Evolutionary conservation across 2,797 vertebrate species (phyloP).

Genomic region (Micromesistius poutassou): DNA sequence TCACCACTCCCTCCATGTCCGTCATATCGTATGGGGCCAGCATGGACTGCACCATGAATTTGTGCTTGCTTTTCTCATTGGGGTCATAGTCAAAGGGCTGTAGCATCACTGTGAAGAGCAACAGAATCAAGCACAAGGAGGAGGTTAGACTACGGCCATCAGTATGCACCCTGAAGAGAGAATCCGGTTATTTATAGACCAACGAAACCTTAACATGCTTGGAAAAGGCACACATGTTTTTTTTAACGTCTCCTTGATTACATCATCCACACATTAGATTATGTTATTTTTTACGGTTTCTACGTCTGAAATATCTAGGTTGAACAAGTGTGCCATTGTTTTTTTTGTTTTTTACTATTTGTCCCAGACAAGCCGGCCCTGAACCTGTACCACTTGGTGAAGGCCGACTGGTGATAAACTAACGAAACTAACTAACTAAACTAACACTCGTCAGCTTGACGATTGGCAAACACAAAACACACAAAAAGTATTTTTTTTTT

Average conservation of each 20-base stretch:
- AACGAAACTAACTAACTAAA: too few relatives aligned
- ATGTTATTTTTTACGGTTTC: neutral
- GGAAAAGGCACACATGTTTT: neutral
- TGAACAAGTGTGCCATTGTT: neutral
- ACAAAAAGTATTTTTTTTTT: conserved; percentile 5
- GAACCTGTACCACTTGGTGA: neutral
- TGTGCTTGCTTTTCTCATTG: conserved; percentile 97
- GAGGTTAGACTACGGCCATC: conserved; percentile 22
- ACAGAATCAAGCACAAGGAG: conserved; percentile 12
- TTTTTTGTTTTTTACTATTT: neutral
- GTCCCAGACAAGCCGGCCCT: neutral
- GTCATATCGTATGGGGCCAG: conserved; percentile 88
- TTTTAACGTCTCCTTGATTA: neutral
- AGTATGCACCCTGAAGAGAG: conserved; percentile 2
- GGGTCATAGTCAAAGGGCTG: conserved; percentile 97
- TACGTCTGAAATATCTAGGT: neutral
- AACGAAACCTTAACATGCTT: neutral
- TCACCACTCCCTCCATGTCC: conserved; percentile 94
- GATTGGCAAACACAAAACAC: neutral
- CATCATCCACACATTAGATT: neutral
- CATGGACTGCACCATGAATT: conserved; percentile 97
- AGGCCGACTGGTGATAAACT: neutral
- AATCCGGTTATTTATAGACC: neutral
- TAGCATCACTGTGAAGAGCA: conserved; percentile 85
- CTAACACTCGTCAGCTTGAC: neutral